phyloP scores from a whole-genome alignment of 2,797 vertebrate species.

The Trachurus trachurus region DNA sequence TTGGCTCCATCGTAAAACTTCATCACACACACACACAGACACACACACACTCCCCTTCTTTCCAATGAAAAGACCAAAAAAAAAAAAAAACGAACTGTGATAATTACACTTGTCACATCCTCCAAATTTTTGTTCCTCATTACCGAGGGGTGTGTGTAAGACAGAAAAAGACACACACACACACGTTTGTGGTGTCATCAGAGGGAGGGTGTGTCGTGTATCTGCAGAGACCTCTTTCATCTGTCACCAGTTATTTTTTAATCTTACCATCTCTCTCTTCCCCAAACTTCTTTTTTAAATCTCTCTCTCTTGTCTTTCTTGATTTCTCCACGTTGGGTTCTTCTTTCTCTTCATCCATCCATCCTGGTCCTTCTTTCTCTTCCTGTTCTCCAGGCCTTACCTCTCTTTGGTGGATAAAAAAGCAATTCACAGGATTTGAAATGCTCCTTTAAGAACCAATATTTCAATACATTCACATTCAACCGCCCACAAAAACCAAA shows the following conservation, averaged over 20 bases:
- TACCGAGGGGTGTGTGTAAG: slow-evolving; percentile 11
- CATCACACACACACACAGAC: background rate
- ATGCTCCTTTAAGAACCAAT: too few relatives aligned
- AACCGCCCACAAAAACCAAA: too few relatives aligned
- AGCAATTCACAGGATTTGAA: too few relatives aligned
- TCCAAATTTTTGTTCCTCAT: slow-evolving; percentile 20
- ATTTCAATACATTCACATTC: too few relatives aligned
- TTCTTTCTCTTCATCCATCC: background rate
- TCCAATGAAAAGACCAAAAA: slow-evolving; percentile 30
- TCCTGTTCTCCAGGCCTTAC: too few relatives aligned
- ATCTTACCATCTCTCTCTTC: background rate
- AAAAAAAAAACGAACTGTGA: slow-evolving; percentile 15
- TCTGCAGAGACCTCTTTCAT: slow-evolving; percentile 18
- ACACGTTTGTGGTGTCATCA: slow-evolving; percentile 4
- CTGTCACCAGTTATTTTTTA: background rate
- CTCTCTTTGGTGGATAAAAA: too few relatives aligned
- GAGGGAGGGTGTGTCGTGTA: slow-evolving; percentile 42
- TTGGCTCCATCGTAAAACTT: background rate
- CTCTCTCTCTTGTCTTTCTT: background rate
- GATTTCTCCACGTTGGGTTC: background rate
- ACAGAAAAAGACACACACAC: background rate
- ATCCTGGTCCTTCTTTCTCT: slow-evolving; percentile 9
- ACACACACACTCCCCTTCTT: slow-evolving; percentile 16
- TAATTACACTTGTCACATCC: slow-evolving; percentile 53
- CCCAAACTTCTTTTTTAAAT: background rate